Evolutionary conservation across 2,888 invertebrate genomes (phyloP), one percentile per base, ranked within the genome.

Genomic region (Melanotus villosus): DNA sequence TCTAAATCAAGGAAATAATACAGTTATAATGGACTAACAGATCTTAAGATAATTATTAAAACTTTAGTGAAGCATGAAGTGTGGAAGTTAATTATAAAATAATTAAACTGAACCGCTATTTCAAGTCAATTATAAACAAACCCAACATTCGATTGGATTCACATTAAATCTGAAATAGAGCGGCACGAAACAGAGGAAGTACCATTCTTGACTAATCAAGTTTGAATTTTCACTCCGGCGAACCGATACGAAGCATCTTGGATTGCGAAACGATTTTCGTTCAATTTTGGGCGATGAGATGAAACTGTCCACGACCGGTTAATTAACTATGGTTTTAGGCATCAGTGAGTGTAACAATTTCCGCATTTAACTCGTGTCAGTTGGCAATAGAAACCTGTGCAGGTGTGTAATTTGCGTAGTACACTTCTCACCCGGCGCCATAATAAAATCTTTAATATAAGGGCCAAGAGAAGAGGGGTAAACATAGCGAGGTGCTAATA

Each of bases 401-500:
- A 30, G 30, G 32, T 52, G 4, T 16, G 30, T 43, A 47, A 47
- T 26, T 23, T 26, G n/a, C 47, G 10, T 50, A 10, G 10, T 10
- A 23, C 26, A 6, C 23, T 6, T 32, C 52, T 43, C n/a, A n/a
- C n/a, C n/a, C n/a, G 43, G 64, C 54, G 62, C 54, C 54, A 30
- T 32, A 52, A 56, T 47, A 59, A 58, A 59, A 21, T n/a, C 18
- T 18, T 50, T 26, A 52, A 52, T 50, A 50, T n/a, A 12, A 30
- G 50, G 41, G 21, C 34, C 32, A 50, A 43, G 32, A 50, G 41
- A 19, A 59, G 41, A 23, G 30, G 18, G 26, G 26, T 23, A 65
- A 65, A 65, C 56, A 65, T 19, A 16, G 18, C 16, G 23, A 58
- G 50, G 52, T 59, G 59, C 58, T 52, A 58, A 58, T 58, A 58